A percentile compares a stretch with the other conserved stretches of the same genome.
Conservation (phyloP, 2,888 invertebrate species). For the Andricus quercusramuli region DNA sequence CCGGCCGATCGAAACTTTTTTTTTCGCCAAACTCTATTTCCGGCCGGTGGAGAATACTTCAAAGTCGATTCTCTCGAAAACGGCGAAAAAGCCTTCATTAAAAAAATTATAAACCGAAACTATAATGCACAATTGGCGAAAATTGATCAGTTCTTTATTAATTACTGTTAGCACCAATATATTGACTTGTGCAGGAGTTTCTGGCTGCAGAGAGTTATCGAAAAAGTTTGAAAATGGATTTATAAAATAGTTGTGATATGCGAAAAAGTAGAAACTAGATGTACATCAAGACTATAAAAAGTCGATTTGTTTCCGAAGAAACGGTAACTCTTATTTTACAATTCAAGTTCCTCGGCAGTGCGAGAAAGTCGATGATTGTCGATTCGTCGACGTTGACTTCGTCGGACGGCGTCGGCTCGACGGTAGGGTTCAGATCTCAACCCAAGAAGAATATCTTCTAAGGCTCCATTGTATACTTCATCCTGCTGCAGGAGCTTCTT, state of each 20-base stretch:
- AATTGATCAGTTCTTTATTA: constrained; percentile 45
- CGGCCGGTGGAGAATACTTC: too few species aligned
- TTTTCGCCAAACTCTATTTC: too few species aligned
- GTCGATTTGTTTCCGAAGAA: neutral
- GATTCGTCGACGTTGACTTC: constrained; percentile 94
- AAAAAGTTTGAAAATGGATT: constrained; percentile 1
- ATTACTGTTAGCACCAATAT: constrained; percentile 60
- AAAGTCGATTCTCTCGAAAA: too few species aligned
- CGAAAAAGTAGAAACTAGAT: constrained; percentile 16
- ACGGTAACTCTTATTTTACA: constrained; percentile 79
- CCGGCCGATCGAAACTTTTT: too few species aligned
- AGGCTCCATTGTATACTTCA: constrained; percentile 97
- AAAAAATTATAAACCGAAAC: too few species aligned
- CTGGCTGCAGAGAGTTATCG: neutral
- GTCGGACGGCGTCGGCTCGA: constrained; percentile 95
- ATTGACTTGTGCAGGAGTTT: constrained; percentile 51
- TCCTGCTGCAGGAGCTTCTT: constrained; percentile 97
- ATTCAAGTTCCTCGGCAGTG: constrained; percentile 92
- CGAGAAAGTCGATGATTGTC: constrained; percentile 94
- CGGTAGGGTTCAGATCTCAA: constrained; percentile 97
- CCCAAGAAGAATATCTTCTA: constrained; percentile 96
- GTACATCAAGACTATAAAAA: constrained; percentile 18
- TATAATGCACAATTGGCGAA: neutral
- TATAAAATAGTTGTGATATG: constrained; percentile 13
- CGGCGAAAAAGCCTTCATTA: too few species aligned